Evolutionary conservation across 37 sponge, comb jelly and placozoan species (phyloP).

Genomic region (Lycopodina hypogea): DNA sequence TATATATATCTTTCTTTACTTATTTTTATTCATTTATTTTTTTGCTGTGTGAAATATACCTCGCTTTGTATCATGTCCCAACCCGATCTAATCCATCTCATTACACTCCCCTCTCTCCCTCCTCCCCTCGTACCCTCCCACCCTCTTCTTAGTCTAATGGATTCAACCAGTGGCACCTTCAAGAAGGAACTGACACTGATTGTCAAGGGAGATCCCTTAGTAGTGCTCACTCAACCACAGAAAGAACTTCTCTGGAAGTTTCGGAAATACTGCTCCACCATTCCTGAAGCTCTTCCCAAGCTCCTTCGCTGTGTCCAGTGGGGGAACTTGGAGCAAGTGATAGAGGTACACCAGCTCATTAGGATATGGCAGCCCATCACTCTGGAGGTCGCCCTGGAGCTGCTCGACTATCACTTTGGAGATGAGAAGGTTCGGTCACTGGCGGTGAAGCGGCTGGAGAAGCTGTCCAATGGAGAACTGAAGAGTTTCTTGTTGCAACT

Average conservation of each 20-base stretch:
- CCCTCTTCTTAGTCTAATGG: not conserved
- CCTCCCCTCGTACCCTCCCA: not conserved
- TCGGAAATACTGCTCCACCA: conserved; percentile 42
- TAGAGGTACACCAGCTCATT: conserved; percentile 48
- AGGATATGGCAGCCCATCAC: conserved; percentile 63
- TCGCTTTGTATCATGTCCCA: no score
- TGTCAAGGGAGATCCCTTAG: conserved; percentile 60
- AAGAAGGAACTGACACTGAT: conserved; percentile 51
- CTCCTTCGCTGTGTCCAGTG: conserved; percentile 82
- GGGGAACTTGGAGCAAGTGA: conserved; percentile 66
- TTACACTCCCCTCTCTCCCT: not conserved
- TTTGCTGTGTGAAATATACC: no score
- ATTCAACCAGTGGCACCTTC: not conserved
- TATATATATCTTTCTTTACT: no score
- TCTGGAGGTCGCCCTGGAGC: conserved; percentile 80
- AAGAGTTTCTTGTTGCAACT: conserved; percentile 76
- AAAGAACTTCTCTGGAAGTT: conserved; percentile 69
- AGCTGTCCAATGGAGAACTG: conserved; percentile 68
- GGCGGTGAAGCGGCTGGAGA: conserved; percentile 77
- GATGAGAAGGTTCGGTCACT: conserved; percentile 87
- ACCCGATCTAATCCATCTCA: no score
- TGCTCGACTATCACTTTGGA: conserved; percentile 86
- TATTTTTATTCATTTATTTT: no score
- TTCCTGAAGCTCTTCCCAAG: conserved; percentile 85
- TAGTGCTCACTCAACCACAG: conserved; percentile 52